Percentiles rank a stretch among this genome's conserved stretches.
These are phyloP conservation scores for Rhagium mordax DNA, from an alignment of 2,888 invertebrate genomes.

Conservation along the genomic window DNA sequence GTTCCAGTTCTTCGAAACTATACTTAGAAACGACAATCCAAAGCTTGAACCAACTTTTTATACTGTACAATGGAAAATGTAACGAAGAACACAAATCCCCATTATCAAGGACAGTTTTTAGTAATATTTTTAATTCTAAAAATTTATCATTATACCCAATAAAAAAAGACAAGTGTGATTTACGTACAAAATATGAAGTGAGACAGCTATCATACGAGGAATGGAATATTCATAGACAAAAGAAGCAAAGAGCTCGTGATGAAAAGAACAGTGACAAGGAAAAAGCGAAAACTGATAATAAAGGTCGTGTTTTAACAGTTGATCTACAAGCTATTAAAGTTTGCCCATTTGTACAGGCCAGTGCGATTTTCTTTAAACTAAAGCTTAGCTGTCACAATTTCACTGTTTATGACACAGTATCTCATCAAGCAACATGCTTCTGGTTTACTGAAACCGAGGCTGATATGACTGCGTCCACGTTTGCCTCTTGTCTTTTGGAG, in stretches of 20 bases:
- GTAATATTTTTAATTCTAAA: neutral
- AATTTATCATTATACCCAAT: conserved; percentile 34
- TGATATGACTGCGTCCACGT: too few relatives aligned
- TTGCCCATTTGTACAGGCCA: neutral
- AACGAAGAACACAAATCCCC: neutral
- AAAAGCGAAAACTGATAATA: neutral
- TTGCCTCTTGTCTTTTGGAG: too few relatives aligned
- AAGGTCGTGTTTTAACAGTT: too few relatives aligned
- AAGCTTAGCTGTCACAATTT: too few relatives aligned
- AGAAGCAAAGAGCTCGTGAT: neutral
- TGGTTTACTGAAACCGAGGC: too few relatives aligned
- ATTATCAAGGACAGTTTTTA: neutral
- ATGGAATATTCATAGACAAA: conserved; percentile 5
- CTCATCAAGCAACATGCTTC: too few relatives aligned
- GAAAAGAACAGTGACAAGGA: neutral
- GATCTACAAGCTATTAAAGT: neutral
- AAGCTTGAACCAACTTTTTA: conserved; percentile 25
- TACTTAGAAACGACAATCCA: conserved; percentile 48
- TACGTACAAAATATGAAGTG: conserved; percentile 36
- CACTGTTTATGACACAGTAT: too few relatives aligned
- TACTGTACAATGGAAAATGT: conserved; percentile 14
- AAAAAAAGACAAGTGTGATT: conserved; percentile 41
- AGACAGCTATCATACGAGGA: conserved; percentile 36
- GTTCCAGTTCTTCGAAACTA: conserved; percentile 48
- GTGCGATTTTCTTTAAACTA: too few relatives aligned